Conservation (phyloP, 2,888 invertebrate genomes). For the Branchellion lobata region DNA sequence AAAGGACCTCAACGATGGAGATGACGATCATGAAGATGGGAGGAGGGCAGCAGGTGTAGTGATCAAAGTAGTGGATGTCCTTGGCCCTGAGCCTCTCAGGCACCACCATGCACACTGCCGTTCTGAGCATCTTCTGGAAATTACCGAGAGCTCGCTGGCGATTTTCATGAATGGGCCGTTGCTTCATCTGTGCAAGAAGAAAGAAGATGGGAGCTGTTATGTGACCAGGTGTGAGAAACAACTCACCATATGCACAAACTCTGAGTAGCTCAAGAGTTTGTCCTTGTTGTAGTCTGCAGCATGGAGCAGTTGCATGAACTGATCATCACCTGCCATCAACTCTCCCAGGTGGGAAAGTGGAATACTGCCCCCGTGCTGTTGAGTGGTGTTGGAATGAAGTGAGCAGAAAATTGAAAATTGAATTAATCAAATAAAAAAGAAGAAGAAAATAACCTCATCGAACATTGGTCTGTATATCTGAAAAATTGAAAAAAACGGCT, state of each 20-base stretch:
- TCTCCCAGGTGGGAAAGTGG: neutral
- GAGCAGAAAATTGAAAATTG: no score
- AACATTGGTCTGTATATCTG: no score
- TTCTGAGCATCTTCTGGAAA: constrained; percentile 57
- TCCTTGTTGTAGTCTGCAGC: neutral
- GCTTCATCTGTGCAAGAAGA: constrained; percentile 53
- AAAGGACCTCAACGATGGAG: constrained; percentile 85
- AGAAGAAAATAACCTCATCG: no score
- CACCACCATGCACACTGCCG: constrained; percentile 63
- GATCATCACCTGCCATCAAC: neutral
- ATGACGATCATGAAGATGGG: constrained; percentile 89
- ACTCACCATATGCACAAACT: neutral
- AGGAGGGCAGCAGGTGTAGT: constrained; percentile 87
- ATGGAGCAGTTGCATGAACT: neutral
- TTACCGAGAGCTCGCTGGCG: constrained; percentile 49
- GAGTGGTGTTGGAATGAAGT: no score
- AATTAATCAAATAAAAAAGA: no score
- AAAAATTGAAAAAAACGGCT: no score
- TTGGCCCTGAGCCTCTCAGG: constrained; percentile 54
- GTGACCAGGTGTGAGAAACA: neutral
- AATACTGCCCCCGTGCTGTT: neutral
- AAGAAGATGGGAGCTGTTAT: neutral
- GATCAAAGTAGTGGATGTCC: constrained; percentile 75
- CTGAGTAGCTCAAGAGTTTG: neutral
- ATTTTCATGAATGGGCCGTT: constrained; percentile 2